Evolutionary conservation across 2,113 vertebrate genomes (phyloP).

Genomic region (Pteropus alecto): DNA sequence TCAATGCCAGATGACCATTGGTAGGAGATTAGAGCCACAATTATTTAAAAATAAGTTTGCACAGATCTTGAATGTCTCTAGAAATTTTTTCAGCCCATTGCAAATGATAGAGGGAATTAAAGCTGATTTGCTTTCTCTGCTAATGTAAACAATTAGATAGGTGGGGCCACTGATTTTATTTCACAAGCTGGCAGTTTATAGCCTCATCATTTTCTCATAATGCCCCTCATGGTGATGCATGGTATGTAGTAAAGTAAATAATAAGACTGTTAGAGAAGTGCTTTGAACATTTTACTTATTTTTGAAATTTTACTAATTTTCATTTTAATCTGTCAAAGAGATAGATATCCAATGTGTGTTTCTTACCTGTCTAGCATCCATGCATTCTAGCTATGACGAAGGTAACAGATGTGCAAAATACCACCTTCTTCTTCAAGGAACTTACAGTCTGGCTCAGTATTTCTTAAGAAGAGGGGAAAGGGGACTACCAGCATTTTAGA

Average conservation of each 20-base stretch:
- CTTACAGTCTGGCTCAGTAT: neutral
- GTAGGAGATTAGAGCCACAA: conserved; percentile 52
- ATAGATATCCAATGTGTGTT: neutral
- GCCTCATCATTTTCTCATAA: neutral
- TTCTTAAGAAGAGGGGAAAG: neutral
- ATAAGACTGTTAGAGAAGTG: neutral
- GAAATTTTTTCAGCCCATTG: conserved; percentile 43
- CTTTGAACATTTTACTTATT: neutral
- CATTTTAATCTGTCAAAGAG: neutral
- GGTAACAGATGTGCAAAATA: neutral
- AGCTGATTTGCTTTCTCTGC: neutral
- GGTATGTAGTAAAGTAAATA: neutral
- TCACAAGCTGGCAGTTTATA: neutral
- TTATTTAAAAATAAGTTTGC: conserved; percentile 73
- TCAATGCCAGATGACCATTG: conserved; percentile 52
- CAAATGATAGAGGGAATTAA: conserved; percentile 55
- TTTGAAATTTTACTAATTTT: conserved; percentile 29
- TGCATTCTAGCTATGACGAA: neutral
- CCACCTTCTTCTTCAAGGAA: neutral
- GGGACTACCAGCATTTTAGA: neutral
- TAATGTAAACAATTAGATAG: neutral
- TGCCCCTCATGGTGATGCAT: neutral
- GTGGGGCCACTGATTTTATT: neutral
- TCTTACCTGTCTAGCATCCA: neutral
- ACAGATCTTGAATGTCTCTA: conserved; percentile 56